Percentiles rank a stretch among this genome's conserved stretches.
Conservation (phyloP, 2,113 vertebrate species). For the Semicossyphus pulcher region DNA sequence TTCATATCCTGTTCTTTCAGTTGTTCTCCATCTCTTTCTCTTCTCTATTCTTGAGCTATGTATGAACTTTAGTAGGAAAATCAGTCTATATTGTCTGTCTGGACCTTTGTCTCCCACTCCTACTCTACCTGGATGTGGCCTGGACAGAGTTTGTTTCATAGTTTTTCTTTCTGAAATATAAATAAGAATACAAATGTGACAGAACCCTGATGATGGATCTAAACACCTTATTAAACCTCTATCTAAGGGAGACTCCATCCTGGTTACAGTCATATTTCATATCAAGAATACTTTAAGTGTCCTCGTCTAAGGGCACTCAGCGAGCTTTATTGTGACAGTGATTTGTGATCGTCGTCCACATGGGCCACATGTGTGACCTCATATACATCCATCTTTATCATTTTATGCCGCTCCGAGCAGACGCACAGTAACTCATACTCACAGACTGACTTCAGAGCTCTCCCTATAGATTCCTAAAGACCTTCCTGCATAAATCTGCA, state of each 20-base stretch:
- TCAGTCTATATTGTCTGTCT: conserved; percentile 4
- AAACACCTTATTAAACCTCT: conserved; percentile 4
- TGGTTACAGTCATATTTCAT: not conserved
- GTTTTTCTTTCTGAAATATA: not conserved
- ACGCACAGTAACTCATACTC: not conserved
- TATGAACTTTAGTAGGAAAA: conserved; percentile 1
- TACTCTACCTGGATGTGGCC: not conserved
- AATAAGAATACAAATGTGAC: not conserved
- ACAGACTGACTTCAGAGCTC: conserved; percentile 10
- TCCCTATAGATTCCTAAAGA: conserved; percentile 19
- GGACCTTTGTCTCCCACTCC: not conserved
- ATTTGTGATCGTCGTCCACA: conserved; percentile 7
- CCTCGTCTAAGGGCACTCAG: not conserved
- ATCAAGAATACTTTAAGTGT: not conserved
- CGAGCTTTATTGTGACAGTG: conserved; percentile 1
- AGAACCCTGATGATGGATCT: conserved; percentile 1
- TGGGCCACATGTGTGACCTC: not conserved
- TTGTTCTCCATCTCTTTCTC: conserved; percentile 3
- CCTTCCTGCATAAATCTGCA: conserved; percentile 46
- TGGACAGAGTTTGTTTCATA: too few relatives aligned
- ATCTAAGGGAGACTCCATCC: not conserved
- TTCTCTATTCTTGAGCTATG: conserved; percentile 13
- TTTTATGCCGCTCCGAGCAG: not conserved
- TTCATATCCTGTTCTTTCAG: conserved; percentile 22
- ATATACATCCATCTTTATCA: conserved; percentile 2